Conservation (phyloP, 2,797 vertebrate genomes). For the Phoeniculus purpureus region DNA sequence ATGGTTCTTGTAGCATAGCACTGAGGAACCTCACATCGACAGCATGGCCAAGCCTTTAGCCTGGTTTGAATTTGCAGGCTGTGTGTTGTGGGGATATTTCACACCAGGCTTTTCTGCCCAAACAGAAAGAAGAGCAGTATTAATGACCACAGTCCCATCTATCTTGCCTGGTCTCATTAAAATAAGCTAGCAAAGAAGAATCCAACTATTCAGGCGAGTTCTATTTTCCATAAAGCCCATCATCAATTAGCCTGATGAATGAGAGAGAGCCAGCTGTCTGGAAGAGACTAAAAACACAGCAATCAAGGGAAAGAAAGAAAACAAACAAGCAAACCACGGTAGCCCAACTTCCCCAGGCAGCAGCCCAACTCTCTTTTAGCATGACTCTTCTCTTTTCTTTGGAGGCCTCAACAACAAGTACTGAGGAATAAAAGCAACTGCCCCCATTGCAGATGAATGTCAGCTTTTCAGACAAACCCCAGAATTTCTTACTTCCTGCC, state of each 20-base stretch:
- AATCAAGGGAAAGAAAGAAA: constrained; percentile 18
- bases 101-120: background rate
- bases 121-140: background rate
- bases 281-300: constrained; percentile 33
- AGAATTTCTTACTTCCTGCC: background rate
- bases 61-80: background rate
- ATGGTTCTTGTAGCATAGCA: background rate
- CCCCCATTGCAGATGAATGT: background rate
- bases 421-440: background rate
- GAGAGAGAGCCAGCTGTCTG: constrained; percentile 31
- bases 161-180: background rate
- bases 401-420: background rate
- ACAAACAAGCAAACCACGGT: background rate
- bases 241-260: constrained; percentile 49
- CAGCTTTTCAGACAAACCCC: background rate
- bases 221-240: background rate
- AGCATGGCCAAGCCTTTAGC: background rate
- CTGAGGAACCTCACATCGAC: background rate
- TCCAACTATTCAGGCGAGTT: constrained; percentile 27
- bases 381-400: background rate
- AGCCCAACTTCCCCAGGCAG: background rate
- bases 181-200: background rate
- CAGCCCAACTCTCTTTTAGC: background rate
- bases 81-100: background rate
- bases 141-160: background rate